Percentiles rank a stretch among this genome's conserved stretches.
phyloP scores from a whole-genome alignment of 2,797 vertebrate genomes.

The Cyclura pinguis region DNA sequence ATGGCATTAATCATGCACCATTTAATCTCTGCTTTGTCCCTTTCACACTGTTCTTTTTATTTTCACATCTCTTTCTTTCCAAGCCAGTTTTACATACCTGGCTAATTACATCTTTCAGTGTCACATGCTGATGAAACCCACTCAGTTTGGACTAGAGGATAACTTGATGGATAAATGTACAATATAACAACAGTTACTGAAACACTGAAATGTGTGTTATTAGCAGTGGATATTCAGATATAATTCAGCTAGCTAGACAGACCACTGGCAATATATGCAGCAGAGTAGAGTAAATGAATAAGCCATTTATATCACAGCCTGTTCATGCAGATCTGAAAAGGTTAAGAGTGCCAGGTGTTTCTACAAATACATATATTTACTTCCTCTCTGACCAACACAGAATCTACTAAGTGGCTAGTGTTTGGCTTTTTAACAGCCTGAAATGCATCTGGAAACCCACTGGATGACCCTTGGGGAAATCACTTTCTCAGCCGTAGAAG shows the following conservation, averaged over 20 bases:
- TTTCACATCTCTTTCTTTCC: constrained; percentile 64
- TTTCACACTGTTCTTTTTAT: constrained; percentile 67
- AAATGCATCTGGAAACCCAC: background rate
- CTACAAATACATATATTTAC: background rate
- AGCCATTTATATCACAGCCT: background rate
- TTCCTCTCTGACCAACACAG: background rate
- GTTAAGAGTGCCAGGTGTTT: background rate
- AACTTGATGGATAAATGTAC: constrained; percentile 46
- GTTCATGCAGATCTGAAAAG: constrained; percentile 23
- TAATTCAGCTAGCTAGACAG: constrained; percentile 40
- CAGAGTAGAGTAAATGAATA: background rate
- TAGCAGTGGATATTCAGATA: constrained; percentile 41
- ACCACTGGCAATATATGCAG: background rate
- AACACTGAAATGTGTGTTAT: constrained; percentile 5
- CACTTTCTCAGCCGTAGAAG: too few species aligned
- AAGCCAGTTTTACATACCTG: constrained; percentile 49
- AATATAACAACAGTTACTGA: background rate
- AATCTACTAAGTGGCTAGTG: rapidly evolving
- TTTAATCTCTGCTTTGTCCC: constrained; percentile 68
- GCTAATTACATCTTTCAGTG: constrained; percentile 67
- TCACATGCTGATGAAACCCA: constrained; percentile 50
- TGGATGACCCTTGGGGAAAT: too few species aligned
- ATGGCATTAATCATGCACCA: constrained; percentile 68
- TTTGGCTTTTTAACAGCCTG: constrained; percentile 1
- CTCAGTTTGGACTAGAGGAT: constrained; percentile 29